Evolutionary conservation across 2,888 invertebrate genomes (phyloP).

Genomic region (Oscheius sp.): DNA sequence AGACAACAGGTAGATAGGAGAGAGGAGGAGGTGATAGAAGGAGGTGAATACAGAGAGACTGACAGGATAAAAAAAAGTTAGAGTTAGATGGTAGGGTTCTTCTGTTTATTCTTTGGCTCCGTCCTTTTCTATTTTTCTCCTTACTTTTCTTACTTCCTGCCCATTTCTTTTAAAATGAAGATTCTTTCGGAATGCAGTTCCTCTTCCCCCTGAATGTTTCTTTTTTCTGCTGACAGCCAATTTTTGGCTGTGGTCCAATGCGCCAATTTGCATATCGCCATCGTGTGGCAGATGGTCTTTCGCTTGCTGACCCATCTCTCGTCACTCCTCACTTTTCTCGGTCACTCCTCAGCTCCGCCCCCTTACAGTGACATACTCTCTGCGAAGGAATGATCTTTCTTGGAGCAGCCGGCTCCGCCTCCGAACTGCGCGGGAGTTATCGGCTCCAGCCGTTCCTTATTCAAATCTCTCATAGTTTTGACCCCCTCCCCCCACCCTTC

Average conservation of each 20-base stretch:
- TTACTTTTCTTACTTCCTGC: not conserved
- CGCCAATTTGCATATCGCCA: conserved; percentile 29
- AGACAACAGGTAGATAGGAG: not conserved
- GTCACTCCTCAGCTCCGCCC: conserved; percentile 11
- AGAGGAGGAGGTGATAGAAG: not conserved
- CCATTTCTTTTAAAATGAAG: not conserved
- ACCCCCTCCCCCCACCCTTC: not conserved
- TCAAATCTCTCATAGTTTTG: not conserved
- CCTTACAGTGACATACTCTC: conserved; percentile 22
- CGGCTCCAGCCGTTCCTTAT: not conserved
- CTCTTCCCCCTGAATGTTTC: not conserved
- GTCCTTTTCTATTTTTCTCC: not conserved
- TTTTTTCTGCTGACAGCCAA: conserved; percentile 2
- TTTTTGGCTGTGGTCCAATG: conserved; percentile 22
- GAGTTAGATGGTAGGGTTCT: not conserved
- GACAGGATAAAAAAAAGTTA: not conserved
- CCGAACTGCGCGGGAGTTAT: not conserved
- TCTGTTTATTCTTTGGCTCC: not conserved
- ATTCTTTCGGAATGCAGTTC: not conserved
- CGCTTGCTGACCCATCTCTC: not conserved
- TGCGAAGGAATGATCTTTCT: conserved; percentile 15
- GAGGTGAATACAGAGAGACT: not conserved
- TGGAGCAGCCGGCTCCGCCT: conserved; percentile 9
- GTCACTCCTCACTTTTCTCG: not conserved
- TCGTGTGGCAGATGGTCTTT: conserved; percentile 21